Evolutionary conservation across 1,140 invertebrate genomes (phyloP).

Genomic region (Mylabris phalerata): DNA sequence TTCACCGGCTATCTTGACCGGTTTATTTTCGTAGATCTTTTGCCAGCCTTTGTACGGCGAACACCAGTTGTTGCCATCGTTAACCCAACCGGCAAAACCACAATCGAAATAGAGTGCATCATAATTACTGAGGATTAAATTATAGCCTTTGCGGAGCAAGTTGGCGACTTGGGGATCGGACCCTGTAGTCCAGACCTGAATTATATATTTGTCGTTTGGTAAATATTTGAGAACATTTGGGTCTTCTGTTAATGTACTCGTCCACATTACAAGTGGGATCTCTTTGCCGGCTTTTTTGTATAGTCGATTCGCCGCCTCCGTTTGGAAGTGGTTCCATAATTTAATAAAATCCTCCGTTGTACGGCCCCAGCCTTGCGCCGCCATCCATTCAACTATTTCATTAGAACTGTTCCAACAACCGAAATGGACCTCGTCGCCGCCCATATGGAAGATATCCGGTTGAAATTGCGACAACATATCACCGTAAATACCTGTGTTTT

Average conservation of each 20-base stretch:
- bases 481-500: conserved; percentile 36
- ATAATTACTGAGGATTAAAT: conserved; percentile 75
- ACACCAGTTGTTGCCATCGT: conserved; percentile 73
- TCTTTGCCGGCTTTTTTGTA: conserved; percentile 49
- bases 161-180: conserved; percentile 55
- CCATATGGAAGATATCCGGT: conserved; percentile 81
- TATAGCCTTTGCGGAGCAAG: conserved; percentile 61
- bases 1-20: conserved; percentile 49
- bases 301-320: conserved; percentile 54
- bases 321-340: conserved; percentile 73
- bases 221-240: conserved; percentile 60
- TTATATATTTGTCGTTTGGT: conserved; percentile 62
- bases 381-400: conserved; percentile 65
- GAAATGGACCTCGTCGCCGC: conserved; percentile 70
- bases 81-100: conserved; percentile 61
- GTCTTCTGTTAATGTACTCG: conserved; percentile 65
- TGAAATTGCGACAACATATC: conserved; percentile 53
- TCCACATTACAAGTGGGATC: conserved; percentile 70
- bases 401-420: conserved; percentile 70
- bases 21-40: conserved; percentile 71
- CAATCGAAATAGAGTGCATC: conserved; percentile 80
- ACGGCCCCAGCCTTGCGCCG: conserved; percentile 50
- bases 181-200: conserved; percentile 73
- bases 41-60: conserved; percentile 85
- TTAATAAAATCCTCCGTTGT: conserved; percentile 58